Evolutionary conservation across 2,888 invertebrate species (phyloP).

Genomic region (Elegia similella): DNA sequence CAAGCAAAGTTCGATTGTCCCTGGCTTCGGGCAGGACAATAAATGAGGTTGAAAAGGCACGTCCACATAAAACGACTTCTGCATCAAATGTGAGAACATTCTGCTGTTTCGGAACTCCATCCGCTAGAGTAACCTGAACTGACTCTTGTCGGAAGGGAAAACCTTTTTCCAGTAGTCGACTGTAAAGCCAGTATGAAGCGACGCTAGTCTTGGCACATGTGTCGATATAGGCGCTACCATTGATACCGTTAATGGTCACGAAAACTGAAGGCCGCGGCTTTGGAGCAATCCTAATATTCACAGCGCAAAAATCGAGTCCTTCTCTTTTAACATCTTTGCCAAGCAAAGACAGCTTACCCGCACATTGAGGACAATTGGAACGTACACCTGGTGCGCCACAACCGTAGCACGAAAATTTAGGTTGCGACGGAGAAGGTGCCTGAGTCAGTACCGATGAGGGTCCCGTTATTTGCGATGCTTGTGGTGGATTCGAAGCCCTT

Average conservation of each 20-base stretch:
- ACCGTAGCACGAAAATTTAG: background rate
- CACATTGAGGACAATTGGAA: background rate
- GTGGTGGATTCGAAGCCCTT: background rate
- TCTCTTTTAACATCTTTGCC: background rate
- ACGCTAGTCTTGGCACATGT: background rate
- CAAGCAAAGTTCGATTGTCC: no score
- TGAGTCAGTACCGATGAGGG: background rate
- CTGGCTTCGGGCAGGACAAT: no score
- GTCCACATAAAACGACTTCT: no score
- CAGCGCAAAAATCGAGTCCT: background rate
- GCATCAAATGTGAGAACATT: no score
- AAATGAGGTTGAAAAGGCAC: no score
- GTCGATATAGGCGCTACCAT: background rate
- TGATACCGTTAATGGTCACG: background rate
- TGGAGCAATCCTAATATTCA: background rate
- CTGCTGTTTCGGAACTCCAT: no score
- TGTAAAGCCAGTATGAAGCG: background rate
- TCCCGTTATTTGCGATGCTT: background rate
- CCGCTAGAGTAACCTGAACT: no score
- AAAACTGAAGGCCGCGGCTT: background rate
- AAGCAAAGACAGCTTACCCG: background rate
- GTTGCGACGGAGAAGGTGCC: background rate
- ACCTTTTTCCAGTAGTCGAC: background rate
- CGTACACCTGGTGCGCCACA: background rate
- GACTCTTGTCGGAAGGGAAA: background rate